These are phyloP conservation scores for Pentalonia nigronervosa DNA, from an alignment of 1,140 invertebrate genomes.

Conservation along the genomic window DNA sequence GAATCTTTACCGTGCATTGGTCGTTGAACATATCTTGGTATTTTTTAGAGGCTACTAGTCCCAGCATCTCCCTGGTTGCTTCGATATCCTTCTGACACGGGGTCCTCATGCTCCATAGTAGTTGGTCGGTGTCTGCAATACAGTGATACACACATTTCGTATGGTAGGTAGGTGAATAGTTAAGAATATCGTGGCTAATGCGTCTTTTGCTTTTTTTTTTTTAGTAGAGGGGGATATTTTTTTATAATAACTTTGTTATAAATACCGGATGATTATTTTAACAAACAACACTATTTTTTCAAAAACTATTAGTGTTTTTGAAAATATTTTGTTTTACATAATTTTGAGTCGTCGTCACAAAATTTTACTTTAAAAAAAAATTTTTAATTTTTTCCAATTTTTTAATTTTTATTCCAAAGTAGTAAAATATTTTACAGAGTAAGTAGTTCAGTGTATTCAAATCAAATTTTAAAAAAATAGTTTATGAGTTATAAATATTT, in stretches of 20 bases:
- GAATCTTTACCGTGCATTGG: constrained; percentile 37
- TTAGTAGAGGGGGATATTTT: not conserved
- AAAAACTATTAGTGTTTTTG: not conserved
- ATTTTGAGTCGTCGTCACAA: not conserved
- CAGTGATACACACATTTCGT: not conserved
- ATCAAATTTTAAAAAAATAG: not conserved
- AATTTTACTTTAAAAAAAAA: not conserved
- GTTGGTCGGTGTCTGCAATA: constrained; percentile 14
- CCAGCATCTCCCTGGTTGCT: constrained; percentile 33
- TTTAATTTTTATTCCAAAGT: not conserved
- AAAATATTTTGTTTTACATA: not conserved
- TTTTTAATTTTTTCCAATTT: no score
- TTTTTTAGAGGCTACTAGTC: constrained; percentile 38
- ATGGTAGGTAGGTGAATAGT: not conserved
- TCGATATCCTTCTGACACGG: constrained; percentile 49
- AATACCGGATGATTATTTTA: not conserved
- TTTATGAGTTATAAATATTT: no score
- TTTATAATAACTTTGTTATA: not conserved
- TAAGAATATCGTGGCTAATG: not conserved
- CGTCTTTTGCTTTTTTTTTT: not conserved
- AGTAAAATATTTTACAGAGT: not conserved
- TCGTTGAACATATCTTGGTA: constrained; percentile 54
- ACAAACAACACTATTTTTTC: not conserved
- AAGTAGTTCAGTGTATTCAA: not conserved
- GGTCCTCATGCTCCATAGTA: constrained; percentile 42